A percentile compares a stretch with the other conserved stretches of the same genome.
phyloP scores from a whole-genome alignment of 2,888 invertebrate genomes.

The Sialis lutaria region DNA sequence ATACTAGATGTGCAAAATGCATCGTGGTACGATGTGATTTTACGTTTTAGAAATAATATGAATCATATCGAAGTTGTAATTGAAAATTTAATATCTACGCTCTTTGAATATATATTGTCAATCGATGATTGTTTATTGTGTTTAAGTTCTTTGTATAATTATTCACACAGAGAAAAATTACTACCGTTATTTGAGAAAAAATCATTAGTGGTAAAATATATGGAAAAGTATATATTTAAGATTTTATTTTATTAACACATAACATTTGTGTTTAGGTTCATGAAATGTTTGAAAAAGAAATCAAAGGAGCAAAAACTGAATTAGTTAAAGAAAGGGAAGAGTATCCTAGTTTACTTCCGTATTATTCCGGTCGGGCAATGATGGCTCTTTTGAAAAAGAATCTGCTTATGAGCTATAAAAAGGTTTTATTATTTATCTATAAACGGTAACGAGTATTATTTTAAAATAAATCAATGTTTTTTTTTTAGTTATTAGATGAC shows the following conservation, averaged over 20 bases:
- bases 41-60: slow-evolving; percentile 37
- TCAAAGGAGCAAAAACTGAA: slow-evolving; percentile 55
- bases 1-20: slow-evolving; percentile 65
- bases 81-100: slow-evolving; percentile 62
- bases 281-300: slow-evolving; percentile 56
- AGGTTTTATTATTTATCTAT: slow-evolving; percentile 22
- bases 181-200: slow-evolving; percentile 52
- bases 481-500: slow-evolving; percentile 39
- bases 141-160: slow-evolving; percentile 59
- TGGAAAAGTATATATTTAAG: not conserved
- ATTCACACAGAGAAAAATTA: slow-evolving; percentile 55
- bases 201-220: slow-evolving; percentile 30
- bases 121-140: slow-evolving; percentile 67
- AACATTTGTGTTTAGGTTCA: slow-evolving; percentile 34
- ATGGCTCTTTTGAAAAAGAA: slow-evolving; percentile 49
- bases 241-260: not conserved
- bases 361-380: slow-evolving; percentile 53
- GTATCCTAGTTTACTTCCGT: slow-evolving; percentile 48
- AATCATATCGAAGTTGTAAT: slow-evolving; percentile 58
- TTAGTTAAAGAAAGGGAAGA: slow-evolving; percentile 39
- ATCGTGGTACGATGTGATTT: slow-evolving; percentile 67
- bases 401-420: slow-evolving; percentile 37
- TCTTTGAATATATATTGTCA: slow-evolving; percentile 62
- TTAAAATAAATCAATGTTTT: slow-evolving; percentile 1
- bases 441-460: not conserved